Base-by-base conservation (phyloP, 2,888 invertebrate species). In the Neoascia interrupta region DNA sequence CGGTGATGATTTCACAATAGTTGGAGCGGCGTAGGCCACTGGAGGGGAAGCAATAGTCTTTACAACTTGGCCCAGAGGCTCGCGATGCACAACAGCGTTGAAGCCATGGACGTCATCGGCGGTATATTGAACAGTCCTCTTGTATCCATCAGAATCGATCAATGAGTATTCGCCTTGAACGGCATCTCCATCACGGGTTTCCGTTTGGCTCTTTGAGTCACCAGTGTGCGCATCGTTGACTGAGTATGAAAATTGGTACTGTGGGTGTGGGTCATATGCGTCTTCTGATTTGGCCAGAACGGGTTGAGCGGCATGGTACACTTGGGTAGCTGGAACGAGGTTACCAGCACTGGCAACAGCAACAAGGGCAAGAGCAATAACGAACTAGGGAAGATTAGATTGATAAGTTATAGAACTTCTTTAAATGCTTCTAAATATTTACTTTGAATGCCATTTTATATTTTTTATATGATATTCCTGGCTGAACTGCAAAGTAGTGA, bases 31-130 rank as follows among this genome's bases (percentile, higher is more conserved):
- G 23, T 63, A 54, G 1, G 63, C 39, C 13, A 49, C 31, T 47
- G 63, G 74, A 39, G 60, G 54, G 6, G 54, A 15, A 31, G 43
- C 49, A 49, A 51, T 51, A 13, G 51, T 26, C 47, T 66, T 66
- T 0, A 56, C 66, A 47, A 39, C 39, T 2, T 61, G 61, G 41
- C 69, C 82, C 5, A 82, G 41, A 36, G 87, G 87, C 83, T 88
- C 88, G 70, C 86, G 88, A 82, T 85, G 86, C 15, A 89, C 89
- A 45, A 89, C 86, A 47, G 90, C 90, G 81, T 89, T 89, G 85
- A 90, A 90, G 80, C 90, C 89, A 81, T 87, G 85, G 73, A 86
- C 85, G 5, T 85, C 83, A 83, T 89, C 89, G 64, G 89, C 89
- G 41, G 87, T 85, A 84, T 90, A 90, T 28, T 89, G 87, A 11